These are phyloP conservation scores for Saccopteryx bilineata DNA, from an alignment of 2,113 vertebrate genomes.

Conservation along the genomic window DNA sequence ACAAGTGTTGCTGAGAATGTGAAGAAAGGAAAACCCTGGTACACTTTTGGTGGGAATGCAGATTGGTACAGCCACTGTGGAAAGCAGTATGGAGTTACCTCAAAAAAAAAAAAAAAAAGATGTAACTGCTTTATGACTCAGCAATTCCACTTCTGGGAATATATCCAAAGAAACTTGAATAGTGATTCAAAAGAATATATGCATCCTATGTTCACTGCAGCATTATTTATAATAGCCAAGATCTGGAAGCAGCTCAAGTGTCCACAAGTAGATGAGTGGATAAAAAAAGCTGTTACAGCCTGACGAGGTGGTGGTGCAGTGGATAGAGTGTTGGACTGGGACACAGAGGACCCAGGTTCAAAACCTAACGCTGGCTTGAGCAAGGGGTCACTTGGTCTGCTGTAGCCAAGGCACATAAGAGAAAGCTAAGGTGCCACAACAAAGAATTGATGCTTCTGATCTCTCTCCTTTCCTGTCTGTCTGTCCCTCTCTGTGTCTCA, in stretches of 20 bases:
- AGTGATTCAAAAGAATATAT: background rate
- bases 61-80: background rate
- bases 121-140: background rate
- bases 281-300: background rate
- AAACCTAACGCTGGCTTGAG: no score
- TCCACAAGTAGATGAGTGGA: background rate
- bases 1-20: background rate
- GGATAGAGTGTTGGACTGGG: no score
- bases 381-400: no score
- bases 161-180: background rate
- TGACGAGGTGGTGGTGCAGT: no score
- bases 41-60: background rate
- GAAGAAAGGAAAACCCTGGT: background rate
- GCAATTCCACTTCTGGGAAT: background rate
- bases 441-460: no score
- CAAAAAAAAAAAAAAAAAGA: background rate
- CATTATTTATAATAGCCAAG: background rate
- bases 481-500: no score
- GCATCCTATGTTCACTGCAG: background rate
- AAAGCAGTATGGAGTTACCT: background rate
- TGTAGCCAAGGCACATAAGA: no score
- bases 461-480: no score
- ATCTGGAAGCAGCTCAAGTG: background rate
- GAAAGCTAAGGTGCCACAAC: no score
- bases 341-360: no score